phyloP scores from a whole-genome alignment of 92 coral and sea anemone genomes.

The Virgularia gustaviana region DNA sequence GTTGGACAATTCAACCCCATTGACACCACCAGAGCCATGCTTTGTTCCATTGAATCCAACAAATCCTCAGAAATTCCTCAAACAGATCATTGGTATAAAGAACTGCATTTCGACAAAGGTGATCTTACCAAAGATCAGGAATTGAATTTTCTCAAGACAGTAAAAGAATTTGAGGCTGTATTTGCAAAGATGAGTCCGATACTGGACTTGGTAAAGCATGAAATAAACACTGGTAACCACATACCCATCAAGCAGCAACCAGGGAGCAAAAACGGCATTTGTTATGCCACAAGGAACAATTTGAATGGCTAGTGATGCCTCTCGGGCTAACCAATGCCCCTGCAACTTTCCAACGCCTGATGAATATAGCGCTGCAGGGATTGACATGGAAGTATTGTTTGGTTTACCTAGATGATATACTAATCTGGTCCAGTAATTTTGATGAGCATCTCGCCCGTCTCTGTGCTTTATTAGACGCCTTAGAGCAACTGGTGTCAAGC shows the following conservation, averaged over 20 bases:
- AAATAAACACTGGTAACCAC: constrained; percentile 51
- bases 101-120: constrained; percentile 16
- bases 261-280: constrained; percentile 30
- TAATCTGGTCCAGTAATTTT: constrained; percentile 43
- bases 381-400: constrained; percentile 37
- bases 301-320: constrained; percentile 27
- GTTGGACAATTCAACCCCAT: constrained; percentile 51
- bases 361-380: constrained; percentile 40
- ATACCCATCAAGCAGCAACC: constrained; percentile 50
- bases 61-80: not conserved
- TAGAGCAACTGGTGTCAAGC: constrained; percentile 34
- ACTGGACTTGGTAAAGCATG: constrained; percentile 49
- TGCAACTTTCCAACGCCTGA: constrained; percentile 43
- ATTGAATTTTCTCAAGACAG: constrained; percentile 18
- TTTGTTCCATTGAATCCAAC: constrained; percentile 27
- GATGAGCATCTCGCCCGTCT: no score
- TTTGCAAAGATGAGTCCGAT: constrained; percentile 37
- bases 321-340: constrained; percentile 45
- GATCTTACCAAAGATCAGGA: constrained; percentile 46
- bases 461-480: no score
- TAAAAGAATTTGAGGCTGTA: constrained; percentile 48
- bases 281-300: constrained; percentile 26
- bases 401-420: constrained; percentile 48
- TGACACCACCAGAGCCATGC: constrained; percentile 39
- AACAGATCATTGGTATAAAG: constrained; percentile 2